These are phyloP conservation scores for Tiaroga cobitis DNA, from an alignment of 2,797 vertebrate species.

Conservation along the genomic window DNA sequence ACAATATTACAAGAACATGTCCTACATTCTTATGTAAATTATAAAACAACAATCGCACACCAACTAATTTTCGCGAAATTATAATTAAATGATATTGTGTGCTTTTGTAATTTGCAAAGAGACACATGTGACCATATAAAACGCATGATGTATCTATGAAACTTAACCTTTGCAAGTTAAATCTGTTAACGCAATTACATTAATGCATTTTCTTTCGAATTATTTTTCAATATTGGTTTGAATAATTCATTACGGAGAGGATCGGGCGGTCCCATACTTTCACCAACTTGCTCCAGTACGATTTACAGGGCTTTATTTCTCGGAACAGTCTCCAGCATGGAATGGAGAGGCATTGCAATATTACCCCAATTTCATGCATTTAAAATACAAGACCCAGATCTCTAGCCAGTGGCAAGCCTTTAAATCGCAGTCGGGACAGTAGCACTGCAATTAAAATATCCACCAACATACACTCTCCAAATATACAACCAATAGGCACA, in stretches of 20 bases:
- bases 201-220: background rate
- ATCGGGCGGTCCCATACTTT: slow-evolving; percentile 29
- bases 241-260: slow-evolving; percentile 52
- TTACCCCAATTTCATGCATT: background rate
- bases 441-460: slow-evolving; percentile 5
- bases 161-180: background rate
- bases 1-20: background rate
- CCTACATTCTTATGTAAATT: background rate
- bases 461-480: background rate
- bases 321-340: background rate
- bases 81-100: background rate
- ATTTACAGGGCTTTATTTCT: slow-evolving; percentile 4
- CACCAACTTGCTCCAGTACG: slow-evolving; percentile 27
- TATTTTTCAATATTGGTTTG: slow-evolving; percentile 25
- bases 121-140: background rate
- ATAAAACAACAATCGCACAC: background rate
- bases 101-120: background rate
- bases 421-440: slow-evolving; percentile 5
- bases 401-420: background rate
- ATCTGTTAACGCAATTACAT: background rate
- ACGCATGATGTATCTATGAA: background rate
- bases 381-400: background rate
- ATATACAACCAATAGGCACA: background rate
- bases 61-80: background rate
- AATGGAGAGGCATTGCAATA: background rate